Conservation (phyloP, 2,888 invertebrate genomes). For the Stratiomys singularior region DNA sequence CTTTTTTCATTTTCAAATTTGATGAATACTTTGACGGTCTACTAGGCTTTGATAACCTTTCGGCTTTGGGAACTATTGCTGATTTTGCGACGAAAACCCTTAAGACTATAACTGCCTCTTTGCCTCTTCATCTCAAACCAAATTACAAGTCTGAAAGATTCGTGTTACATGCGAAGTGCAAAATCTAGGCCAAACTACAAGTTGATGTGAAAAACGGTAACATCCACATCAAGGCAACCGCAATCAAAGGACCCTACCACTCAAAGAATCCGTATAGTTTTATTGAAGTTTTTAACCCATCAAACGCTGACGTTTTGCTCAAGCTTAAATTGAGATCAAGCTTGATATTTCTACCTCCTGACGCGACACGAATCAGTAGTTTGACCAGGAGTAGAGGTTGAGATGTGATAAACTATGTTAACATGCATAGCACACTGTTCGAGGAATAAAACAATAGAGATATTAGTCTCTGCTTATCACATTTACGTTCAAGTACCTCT, state of each 20-base stretch:
- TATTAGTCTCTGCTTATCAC: no score
- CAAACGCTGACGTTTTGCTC: no score
- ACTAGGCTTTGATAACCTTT: slow-evolving; percentile 27
- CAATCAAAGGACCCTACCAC: slow-evolving; percentile 50
- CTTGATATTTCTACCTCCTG: no score
- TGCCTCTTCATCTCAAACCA: not conserved
- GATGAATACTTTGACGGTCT: slow-evolving; percentile 41
- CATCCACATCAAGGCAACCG: not conserved
- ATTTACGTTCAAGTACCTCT: no score
- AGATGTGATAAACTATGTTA: no score
- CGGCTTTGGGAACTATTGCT: slow-evolving; percentile 26
- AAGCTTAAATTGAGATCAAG: no score
- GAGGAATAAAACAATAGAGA: no score
- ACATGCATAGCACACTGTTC: no score
- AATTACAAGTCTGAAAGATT: not conserved
- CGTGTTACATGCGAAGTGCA: not conserved
- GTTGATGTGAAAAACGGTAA: not conserved
- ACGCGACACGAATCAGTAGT: no score
- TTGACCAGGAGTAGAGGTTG: no score
- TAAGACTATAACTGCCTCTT: slow-evolving; percentile 13
- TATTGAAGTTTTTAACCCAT: not conserved
- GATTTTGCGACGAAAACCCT: slow-evolving; percentile 33
- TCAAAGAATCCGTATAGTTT: slow-evolving; percentile 49
- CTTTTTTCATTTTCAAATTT: slow-evolving; percentile 25
- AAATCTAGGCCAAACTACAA: not conserved